Evolutionary conservation across 2,888 invertebrate genomes (phyloP).

Genomic region (Galerucella nymphaeae): DNA sequence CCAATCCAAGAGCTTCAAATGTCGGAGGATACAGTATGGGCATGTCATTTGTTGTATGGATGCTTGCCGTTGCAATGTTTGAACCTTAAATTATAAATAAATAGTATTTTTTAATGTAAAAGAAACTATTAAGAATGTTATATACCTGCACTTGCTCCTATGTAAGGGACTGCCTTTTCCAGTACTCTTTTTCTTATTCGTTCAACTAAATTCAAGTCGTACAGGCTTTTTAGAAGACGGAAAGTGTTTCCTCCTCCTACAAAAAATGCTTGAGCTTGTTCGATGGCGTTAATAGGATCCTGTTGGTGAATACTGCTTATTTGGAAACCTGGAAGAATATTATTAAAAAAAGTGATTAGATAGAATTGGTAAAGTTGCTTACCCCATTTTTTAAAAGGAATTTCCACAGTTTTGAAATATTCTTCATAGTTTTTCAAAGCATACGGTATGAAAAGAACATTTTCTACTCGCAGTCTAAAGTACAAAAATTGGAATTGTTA

Average conservation of each 20-base stretch:
- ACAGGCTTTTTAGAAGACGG: slow-evolving; percentile 75
- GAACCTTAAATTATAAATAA: slow-evolving; percentile 62
- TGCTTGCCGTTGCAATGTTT: slow-evolving; percentile 83
- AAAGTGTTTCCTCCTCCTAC: slow-evolving; percentile 88
- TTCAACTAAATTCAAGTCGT: slow-evolving; percentile 74
- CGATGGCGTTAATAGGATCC: slow-evolving; percentile 70
- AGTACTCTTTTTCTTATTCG: slow-evolving; percentile 73
- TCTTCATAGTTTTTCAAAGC: slow-evolving; percentile 75
- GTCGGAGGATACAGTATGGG: slow-evolving; percentile 83
- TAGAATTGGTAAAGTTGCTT: slow-evolving; percentile 36
- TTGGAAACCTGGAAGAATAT: slow-evolving; percentile 64
- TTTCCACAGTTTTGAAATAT: slow-evolving; percentile 72
- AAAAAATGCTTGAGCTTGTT: slow-evolving; percentile 76
- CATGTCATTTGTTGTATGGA: slow-evolving; percentile 90
- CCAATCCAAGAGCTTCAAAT: slow-evolving; percentile 77
- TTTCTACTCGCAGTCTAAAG: slow-evolving; percentile 71
- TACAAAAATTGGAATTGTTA: background rate
- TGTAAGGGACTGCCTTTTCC: slow-evolving; percentile 74
- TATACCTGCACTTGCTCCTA: slow-evolving; percentile 81
- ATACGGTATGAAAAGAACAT: slow-evolving; percentile 80
- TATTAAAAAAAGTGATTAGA: background rate
- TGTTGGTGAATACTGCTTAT: slow-evolving; percentile 75
- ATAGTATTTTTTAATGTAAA: background rate
- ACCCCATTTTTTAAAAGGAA: slow-evolving; percentile 74
- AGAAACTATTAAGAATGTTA: background rate